Percentiles rank a stretch among this genome's conserved stretches.
phyloP scores from a whole-genome alignment of 2,888 invertebrate species.

The Blastobasis adustella region DNA sequence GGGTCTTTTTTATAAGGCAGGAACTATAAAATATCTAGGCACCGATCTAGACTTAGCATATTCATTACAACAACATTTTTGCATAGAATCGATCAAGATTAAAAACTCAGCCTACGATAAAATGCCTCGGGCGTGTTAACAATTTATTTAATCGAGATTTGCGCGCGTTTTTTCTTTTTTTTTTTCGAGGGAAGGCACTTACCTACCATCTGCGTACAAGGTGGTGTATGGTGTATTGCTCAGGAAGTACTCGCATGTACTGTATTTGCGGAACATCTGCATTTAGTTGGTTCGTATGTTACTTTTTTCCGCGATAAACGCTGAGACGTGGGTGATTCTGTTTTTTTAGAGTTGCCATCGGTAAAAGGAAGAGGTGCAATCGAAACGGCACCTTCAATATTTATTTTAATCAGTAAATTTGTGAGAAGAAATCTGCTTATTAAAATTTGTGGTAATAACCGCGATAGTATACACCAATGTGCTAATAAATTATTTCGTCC shows the following conservation, averaged over 20 bases:
- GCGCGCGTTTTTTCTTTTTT: conserved; percentile 26
- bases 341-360: too few relatives aligned
- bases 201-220: conserved; percentile 53
- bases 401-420: too few relatives aligned
- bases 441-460: too few relatives aligned
- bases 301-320: neutral
- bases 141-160: conserved; percentile 59
- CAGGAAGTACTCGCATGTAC: conserved; percentile 44
- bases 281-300: conserved; percentile 21
- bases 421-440: too few relatives aligned
- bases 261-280: conserved; percentile 34
- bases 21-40: conserved; percentile 54
- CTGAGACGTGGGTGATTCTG: too few relatives aligned
- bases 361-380: too few relatives aligned
- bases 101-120: conserved; percentile 36
- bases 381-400: too few relatives aligned
- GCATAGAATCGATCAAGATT: conserved; percentile 54
- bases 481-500: too few relatives aligned
- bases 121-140: conserved; percentile 50
- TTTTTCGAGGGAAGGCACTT: conserved; percentile 14
- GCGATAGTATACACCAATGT: too few relatives aligned
- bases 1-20: conserved; percentile 25
- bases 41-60: conserved; percentile 48
- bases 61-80: conserved; percentile 46
- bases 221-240: conserved; percentile 43